phyloP scores from a whole-genome alignment of 2,797 vertebrate genomes.

The Poeciliopsis paucimaculata region DNA sequence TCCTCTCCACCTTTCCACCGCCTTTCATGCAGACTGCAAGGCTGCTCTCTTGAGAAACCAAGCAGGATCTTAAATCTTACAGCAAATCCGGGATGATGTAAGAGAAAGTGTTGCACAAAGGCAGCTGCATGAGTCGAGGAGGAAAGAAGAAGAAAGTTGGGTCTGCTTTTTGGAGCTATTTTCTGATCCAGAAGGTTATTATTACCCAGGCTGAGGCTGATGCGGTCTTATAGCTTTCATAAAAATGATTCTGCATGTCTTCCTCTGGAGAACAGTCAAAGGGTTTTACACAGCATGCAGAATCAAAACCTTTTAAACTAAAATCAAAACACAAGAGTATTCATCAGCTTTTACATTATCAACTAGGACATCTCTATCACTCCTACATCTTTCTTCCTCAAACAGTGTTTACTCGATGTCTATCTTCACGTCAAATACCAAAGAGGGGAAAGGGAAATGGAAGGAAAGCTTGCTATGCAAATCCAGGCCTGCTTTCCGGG shows the following conservation, averaged over 20 bases:
- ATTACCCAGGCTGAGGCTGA: slow-evolving; percentile 1
- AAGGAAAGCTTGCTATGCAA: slow-evolving; percentile 73
- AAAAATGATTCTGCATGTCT: not conserved
- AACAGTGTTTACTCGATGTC: slow-evolving; percentile 63
- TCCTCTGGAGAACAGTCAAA: not conserved
- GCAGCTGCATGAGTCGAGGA: slow-evolving; percentile 16
- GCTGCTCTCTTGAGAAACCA: not conserved
- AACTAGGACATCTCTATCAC: slow-evolving; percentile 28
- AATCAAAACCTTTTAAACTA: not conserved
- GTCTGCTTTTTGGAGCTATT: slow-evolving; percentile 3
- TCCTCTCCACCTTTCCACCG: too few relatives aligned
- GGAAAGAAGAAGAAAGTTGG: slow-evolving; percentile 39
- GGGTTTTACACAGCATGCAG: not conserved
- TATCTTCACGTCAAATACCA: slow-evolving; percentile 68
- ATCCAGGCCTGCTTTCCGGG: slow-evolving; percentile 55
- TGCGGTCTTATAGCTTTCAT: not conserved
- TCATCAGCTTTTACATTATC: not conserved
- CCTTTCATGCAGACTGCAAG: slow-evolving; percentile 8
- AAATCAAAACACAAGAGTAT: not conserved
- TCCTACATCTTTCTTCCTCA: slow-evolving; percentile 63
- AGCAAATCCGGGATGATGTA: not conserved
- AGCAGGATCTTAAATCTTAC: slow-evolving; percentile 7
- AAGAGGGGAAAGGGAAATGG: slow-evolving; percentile 58
- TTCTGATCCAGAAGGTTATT: slow-evolving; percentile 5
- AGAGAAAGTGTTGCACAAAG: slow-evolving; percentile 18